These are phyloP conservation scores for Aricia agestis DNA, from an alignment of 1,140 invertebrate genomes.

Conservation along the genomic window DNA sequence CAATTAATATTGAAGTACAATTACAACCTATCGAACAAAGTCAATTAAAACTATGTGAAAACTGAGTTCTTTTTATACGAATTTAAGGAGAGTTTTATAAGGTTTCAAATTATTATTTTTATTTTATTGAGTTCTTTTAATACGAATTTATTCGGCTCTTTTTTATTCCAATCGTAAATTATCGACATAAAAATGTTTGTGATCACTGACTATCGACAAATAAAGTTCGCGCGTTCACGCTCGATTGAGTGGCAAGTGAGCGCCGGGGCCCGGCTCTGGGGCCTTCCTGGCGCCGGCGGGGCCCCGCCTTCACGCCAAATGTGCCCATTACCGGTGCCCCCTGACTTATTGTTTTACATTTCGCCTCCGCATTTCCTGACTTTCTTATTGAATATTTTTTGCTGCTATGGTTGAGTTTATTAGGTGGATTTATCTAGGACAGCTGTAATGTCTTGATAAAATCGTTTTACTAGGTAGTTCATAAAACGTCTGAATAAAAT, in stretches of 20 bases:
- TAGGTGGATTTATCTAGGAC: neutral
- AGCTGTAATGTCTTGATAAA: neutral
- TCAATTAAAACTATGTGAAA: too few relatives aligned
- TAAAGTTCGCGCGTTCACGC: conserved; percentile 45
- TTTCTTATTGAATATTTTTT: conserved; percentile 13
- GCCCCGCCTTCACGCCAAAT: conserved; percentile 51
- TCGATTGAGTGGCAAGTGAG: conserved; percentile 59
- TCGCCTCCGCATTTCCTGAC: conserved; percentile 2
- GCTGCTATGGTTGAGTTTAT: neutral
- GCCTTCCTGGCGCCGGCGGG: conserved; percentile 48
- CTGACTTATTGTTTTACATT: conserved; percentile 45
- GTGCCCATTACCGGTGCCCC: conserved; percentile 40
- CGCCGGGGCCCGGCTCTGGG: conserved; percentile 36
- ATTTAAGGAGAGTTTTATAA: too few relatives aligned
- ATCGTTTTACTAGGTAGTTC: neutral
- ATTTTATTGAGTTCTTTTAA: too few relatives aligned
- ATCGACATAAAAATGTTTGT: neutral
- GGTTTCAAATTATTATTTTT: too few relatives aligned
- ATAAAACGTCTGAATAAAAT: too few relatives aligned
- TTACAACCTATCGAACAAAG: too few relatives aligned
- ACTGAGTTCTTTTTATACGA: too few relatives aligned
- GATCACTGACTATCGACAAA: conserved; percentile 4
- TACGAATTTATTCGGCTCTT: too few relatives aligned
- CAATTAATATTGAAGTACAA: too few relatives aligned
- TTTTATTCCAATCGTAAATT: neutral